Conservation (phyloP, 2,888 invertebrate species). For the Seira ritae region DNA sequence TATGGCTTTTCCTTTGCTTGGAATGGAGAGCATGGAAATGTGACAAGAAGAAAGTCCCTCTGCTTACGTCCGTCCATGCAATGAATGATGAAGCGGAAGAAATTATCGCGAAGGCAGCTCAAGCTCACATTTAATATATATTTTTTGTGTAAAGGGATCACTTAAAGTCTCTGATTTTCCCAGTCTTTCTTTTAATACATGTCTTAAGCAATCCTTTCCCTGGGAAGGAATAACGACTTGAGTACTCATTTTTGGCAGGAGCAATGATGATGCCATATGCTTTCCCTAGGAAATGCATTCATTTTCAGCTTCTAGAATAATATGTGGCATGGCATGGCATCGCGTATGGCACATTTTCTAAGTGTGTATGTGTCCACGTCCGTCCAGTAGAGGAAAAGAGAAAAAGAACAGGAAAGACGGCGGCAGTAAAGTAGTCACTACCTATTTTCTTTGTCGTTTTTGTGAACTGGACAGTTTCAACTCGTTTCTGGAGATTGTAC, state of each 20-base stretch:
- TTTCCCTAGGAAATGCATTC: conserved; percentile 8
- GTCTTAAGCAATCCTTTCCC: conserved; percentile 54
- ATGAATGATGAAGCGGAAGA: conserved; percentile 64
- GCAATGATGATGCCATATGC: conserved; percentile 24
- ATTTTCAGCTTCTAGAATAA: conserved; percentile 21
- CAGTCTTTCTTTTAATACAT: conserved; percentile 51
- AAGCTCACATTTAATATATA: conserved; percentile 15
- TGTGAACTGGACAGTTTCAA: conserved; percentile 47
- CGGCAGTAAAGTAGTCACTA: conserved; percentile 22
- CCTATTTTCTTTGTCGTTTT: conserved; percentile 1
- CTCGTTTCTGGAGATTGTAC: conserved; percentile 45
- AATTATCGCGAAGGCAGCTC: conserved; percentile 55
- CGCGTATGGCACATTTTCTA: conserved; percentile 32
- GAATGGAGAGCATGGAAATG: conserved; percentile 18
- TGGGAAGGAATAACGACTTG: conserved; percentile 43
- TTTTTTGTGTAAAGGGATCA: conserved; percentile 49
- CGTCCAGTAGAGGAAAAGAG: conserved; percentile 6
- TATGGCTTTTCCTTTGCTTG: conserved; percentile 25
- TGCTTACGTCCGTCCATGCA: conserved; percentile 23
- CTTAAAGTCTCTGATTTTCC: conserved; percentile 63
- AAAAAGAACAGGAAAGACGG: conserved; percentile 7
- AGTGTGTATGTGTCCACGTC: background rate
- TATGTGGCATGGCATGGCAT: conserved; percentile 29
- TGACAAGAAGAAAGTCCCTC: conserved; percentile 59
- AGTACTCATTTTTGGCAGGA: conserved; percentile 62